Evolutionary conservation across 2,888 invertebrate species (phyloP).

Genomic region (Arctia plantaginis): DNA sequence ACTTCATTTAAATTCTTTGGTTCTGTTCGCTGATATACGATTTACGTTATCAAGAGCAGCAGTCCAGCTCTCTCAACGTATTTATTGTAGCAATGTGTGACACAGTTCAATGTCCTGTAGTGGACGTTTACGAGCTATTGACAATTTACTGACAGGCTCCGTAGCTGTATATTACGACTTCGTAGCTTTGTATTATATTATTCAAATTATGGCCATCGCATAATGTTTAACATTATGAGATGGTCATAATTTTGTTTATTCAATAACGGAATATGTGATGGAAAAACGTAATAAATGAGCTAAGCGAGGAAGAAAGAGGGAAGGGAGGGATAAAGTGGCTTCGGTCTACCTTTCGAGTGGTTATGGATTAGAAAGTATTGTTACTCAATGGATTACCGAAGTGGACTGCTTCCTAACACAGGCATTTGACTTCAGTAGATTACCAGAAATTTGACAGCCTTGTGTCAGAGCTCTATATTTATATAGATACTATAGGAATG

Average conservation of each 20-base stretch:
- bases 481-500: too few species aligned
- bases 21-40: constrained; percentile 9
- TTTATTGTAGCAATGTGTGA: constrained; percentile 14
- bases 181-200: not conserved
- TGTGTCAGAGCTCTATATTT: not conserved
- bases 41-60: constrained; percentile 6
- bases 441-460: not conserved
- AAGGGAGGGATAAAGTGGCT: not conserved
- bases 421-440: not conserved
- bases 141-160: constrained; percentile 7
- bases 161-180: not conserved
- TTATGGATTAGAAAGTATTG: not conserved
- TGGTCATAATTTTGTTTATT: too few species aligned
- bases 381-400: not conserved
- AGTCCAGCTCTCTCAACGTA: not conserved
- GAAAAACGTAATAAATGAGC: not conserved
- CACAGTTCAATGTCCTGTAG: constrained; percentile 7
- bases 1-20: not conserved
- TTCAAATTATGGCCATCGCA: not conserved
- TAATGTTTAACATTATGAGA: not conserved
- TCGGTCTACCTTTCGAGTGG: not conserved
- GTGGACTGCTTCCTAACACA: not conserved
- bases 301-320: not conserved
- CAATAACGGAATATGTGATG: not conserved
- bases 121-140: constrained; percentile 12